Conservation (phyloP, 1,140 invertebrate species). For the Leguminivora glycinivorella region DNA sequence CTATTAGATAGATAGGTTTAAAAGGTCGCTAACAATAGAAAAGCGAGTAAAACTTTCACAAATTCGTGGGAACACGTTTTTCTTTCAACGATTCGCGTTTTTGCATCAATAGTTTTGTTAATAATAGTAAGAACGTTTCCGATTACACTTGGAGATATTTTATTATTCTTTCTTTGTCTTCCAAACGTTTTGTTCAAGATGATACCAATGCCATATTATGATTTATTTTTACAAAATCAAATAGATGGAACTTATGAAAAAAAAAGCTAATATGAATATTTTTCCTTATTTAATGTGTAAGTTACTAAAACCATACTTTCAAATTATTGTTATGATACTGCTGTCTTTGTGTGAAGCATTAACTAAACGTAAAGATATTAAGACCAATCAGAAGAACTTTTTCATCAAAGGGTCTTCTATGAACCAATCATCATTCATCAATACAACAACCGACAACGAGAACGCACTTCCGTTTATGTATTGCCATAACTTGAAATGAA, state of each 20-base stretch:
- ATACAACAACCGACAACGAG: background rate
- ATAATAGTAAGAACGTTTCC: conserved; percentile 17
- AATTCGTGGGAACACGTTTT: conserved; percentile 28
- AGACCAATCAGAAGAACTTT: background rate
- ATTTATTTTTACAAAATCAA: no score
- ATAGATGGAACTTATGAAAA: no score
- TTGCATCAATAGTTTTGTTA: conserved; percentile 29
- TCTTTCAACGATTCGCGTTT: conserved; percentile 4
- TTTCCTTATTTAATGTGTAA: no score
- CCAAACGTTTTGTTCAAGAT: conserved; percentile 5
- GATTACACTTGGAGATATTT: background rate
- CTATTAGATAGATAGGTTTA: background rate
- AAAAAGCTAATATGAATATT: no score
- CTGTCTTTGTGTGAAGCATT: background rate
- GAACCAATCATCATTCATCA: background rate
- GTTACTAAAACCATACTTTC: no score
- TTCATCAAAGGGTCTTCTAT: background rate
- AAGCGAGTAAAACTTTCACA: conserved; percentile 12
- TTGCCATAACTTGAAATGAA: background rate
- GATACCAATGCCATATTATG: no score
- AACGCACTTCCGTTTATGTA: background rate
- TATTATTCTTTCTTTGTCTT: background rate
- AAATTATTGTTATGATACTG: no score
- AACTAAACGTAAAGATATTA: background rate
- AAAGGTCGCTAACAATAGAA: background rate